Percentiles rank a stretch among this genome's conserved stretches.
These are phyloP conservation scores for Oryzias curvinotus DNA, from an alignment of 2,113 vertebrate genomes.

Conservation along the genomic window DNA sequence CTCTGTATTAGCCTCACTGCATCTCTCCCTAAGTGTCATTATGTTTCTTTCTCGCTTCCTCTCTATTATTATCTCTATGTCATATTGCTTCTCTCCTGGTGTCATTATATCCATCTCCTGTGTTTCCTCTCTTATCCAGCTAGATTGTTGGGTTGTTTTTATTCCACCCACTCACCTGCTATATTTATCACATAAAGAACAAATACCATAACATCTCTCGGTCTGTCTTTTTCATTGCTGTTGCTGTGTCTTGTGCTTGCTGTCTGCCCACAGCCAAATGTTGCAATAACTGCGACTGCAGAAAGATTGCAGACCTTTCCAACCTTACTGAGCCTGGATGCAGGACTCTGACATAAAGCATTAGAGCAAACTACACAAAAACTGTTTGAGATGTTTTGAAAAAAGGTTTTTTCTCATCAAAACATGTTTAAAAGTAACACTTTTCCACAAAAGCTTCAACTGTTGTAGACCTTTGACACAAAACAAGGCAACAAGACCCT, in stretches of 20 bases:
- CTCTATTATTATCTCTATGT: constrained; percentile 55
- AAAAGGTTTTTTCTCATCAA: constrained; percentile 10
- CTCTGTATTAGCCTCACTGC: constrained; percentile 42
- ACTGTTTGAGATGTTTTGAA: constrained; percentile 5
- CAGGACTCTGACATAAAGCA: constrained; percentile 41
- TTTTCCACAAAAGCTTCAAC: constrained; percentile 3
- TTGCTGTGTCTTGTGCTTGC: constrained; percentile 36
- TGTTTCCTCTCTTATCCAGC: constrained; percentile 63
- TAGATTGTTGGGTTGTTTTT: constrained; percentile 61
- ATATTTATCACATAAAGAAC: constrained; percentile 72
- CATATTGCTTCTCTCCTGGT: constrained; percentile 54
- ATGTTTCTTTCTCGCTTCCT: constrained; percentile 41
- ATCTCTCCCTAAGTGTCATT: constrained; percentile 49
- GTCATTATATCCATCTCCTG: constrained; percentile 63
- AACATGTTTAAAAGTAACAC: constrained; percentile 10
- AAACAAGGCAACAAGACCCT: too few species aligned
- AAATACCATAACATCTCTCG: constrained; percentile 66
- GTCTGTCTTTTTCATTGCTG: constrained; percentile 53
- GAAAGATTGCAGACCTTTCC: constrained; percentile 36
- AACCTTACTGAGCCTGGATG: constrained; percentile 44
- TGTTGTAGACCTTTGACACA: neutral
- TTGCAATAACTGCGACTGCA: constrained; percentile 57
- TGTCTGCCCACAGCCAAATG: constrained; percentile 54
- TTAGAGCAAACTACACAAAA: constrained; percentile 29
- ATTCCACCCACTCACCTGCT: constrained; percentile 72